phyloP scores from a whole-genome alignment of 1,140 invertebrate species.

The Tetragnatha versicolor region DNA sequence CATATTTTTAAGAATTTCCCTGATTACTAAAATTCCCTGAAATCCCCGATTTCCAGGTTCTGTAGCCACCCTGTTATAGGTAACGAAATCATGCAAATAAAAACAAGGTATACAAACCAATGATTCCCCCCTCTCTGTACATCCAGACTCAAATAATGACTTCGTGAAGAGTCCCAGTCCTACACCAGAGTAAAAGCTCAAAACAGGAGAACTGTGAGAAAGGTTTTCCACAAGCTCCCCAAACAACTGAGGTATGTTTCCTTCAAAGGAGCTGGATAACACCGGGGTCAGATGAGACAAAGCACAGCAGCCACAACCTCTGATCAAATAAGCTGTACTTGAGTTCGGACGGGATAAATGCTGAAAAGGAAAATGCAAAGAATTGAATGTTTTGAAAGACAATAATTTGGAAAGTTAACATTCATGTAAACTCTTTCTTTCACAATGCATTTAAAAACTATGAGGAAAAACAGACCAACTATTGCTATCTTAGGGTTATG shows the following conservation, averaged over 20 bases:
- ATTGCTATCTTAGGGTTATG: no score
- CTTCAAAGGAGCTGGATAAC: background rate
- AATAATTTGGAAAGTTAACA: no score
- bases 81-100: background rate
- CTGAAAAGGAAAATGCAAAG: slow-evolving; percentile 2
- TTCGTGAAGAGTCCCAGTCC: slow-evolving; percentile 27
- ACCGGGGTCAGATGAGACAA: slow-evolving; percentile 7
- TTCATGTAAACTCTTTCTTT: no score
- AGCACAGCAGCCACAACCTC: slow-evolving; percentile 33
- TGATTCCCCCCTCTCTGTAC: background rate
- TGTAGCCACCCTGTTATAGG: background rate
- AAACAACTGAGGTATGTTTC: background rate
- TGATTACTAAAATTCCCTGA: no score
- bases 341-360: slow-evolving; percentile 47
- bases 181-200: slow-evolving; percentile 33
- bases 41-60: background rate
- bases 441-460: no score
- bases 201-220: slow-evolving; percentile 34
- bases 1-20: no score
- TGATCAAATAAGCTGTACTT: slow-evolving; percentile 24
- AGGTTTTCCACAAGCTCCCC: background rate
- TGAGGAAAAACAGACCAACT: no score
- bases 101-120: background rate
- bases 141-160: slow-evolving; percentile 31
- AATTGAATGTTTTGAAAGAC: no score